These are phyloP conservation scores for Lingula anatina DNA, from an alignment of 2,888 invertebrate species.

Conservation along the genomic window DNA sequence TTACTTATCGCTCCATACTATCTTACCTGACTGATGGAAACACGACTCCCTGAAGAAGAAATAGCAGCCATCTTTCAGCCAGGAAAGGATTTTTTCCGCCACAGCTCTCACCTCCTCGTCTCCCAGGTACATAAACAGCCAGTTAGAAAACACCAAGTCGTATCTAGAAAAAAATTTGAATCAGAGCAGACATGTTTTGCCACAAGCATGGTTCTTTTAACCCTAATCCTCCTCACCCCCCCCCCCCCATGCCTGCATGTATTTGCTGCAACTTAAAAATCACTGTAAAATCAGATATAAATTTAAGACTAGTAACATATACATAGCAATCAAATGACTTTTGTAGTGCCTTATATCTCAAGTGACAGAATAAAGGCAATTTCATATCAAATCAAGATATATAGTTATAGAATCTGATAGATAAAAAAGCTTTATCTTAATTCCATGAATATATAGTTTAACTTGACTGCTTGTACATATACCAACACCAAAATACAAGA, in stretches of 20 bases:
- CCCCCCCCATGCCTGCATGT: too few relatives aligned
- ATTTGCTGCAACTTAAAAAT: too few relatives aligned
- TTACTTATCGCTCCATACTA: background rate
- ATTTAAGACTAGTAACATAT: too few relatives aligned
- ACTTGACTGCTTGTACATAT: background rate
- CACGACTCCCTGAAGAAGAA: conserved; percentile 58
- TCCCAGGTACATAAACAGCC: conserved; percentile 59
- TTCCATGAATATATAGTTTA: background rate
- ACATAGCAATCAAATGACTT: too few relatives aligned
- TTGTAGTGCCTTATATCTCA: too few relatives aligned
- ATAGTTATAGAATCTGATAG: background rate
- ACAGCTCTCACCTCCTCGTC: conserved; percentile 55
- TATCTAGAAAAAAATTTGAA: conserved; percentile 37
- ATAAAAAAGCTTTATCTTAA: background rate
- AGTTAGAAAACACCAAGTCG: conserved; percentile 59
- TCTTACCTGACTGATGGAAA: conserved; percentile 56
- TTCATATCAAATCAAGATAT: background rate
- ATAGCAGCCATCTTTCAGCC: conserved; percentile 56
- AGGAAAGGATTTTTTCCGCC: conserved; percentile 52
- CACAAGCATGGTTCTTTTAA: background rate
- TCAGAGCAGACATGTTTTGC: background rate
- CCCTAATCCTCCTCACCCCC: too few relatives aligned
- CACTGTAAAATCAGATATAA: too few relatives aligned
- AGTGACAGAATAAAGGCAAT: too few relatives aligned
- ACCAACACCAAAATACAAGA: conserved; percentile 1